Base-by-base conservation (phyloP, 2,797 vertebrate species). In the Pangasius macronema region DNA sequence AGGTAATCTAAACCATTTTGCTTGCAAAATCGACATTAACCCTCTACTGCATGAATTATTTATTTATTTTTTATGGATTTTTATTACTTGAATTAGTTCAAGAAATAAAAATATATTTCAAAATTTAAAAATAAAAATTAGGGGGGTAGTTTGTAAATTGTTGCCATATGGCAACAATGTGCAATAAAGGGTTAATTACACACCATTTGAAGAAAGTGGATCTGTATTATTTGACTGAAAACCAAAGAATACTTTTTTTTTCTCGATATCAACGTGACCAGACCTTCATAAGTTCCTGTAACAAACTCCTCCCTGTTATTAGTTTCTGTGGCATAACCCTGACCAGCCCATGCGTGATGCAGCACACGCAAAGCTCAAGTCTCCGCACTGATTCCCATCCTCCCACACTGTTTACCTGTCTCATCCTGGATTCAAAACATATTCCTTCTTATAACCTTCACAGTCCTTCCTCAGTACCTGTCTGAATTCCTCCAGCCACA, bases 361-460 rank as follows among this genome's bases (percentile, higher is more conserved):
- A 51, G 46, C 73, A 76, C 18, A 80, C 24, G 24, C 53, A 57
- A 80, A 80, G 6, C 53, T 55, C 76, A 33, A 36, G 76, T 79
- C 76, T 24, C 53, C 53, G 20, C 53, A 59, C 53, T 39, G 79
- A 81, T 39, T 46, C 79, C 57, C 57, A 8, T 42, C 79, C 57
- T 82, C 57, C 79, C 46, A 18, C 65, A 39, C n/a, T 27, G 67
- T 55, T 82, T 55, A 81, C 77, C 33, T 24, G 39, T 73, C 59
- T 82, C 53, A 72, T 82, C 85, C 67, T 30, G 81, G 79, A 86
- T 86, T 86, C 79, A 49, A 86, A 82, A 86, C 55, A 22, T 61
- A 73, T 73, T 82, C 81, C 68, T 49, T 75, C 53, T 49, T 42
- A 59, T 61, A 22, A 82, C 79, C 55, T 81, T 61, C 33, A 22